These are phyloP conservation scores for Novumbra hubbsi DNA, from an alignment of 2,797 vertebrate genomes.

Conservation along the genomic window DNA sequence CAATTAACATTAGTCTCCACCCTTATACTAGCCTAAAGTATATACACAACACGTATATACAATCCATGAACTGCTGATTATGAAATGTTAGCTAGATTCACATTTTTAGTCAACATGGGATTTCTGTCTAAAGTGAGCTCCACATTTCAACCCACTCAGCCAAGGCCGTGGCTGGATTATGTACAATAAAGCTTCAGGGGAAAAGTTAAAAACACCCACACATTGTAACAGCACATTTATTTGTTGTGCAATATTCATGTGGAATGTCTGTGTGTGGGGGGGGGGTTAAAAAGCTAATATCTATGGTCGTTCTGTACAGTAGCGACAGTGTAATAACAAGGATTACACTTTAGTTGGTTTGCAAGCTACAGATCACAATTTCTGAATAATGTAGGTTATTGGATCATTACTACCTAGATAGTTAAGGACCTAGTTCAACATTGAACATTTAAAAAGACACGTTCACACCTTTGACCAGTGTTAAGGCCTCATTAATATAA, in stretches of 20 bases:
- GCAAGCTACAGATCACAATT: background rate
- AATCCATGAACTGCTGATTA: background rate
- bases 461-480: too few species aligned
- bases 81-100: background rate
- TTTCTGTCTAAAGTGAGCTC: background rate
- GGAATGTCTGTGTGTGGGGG: background rate
- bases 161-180: background rate
- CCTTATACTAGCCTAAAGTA: background rate
- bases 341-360: background rate
- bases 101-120: background rate
- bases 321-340: background rate
- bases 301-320: background rate
- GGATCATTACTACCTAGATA: background rate
- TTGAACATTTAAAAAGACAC: background rate
- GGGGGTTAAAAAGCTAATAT: too few species aligned
- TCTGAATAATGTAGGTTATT: background rate
- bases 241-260: background rate
- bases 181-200: background rate
- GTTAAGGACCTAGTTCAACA: background rate
- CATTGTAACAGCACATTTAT: background rate
- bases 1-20: background rate
- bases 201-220: background rate
- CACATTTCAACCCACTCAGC: background rate
- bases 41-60: too few species aligned
- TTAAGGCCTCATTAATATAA: too few species aligned